Evolutionary conservation across 2,888 invertebrate genomes (phyloP), one percentile per base, ranked within the genome.

Genomic region (Galerucella nymphaeae): DNA sequence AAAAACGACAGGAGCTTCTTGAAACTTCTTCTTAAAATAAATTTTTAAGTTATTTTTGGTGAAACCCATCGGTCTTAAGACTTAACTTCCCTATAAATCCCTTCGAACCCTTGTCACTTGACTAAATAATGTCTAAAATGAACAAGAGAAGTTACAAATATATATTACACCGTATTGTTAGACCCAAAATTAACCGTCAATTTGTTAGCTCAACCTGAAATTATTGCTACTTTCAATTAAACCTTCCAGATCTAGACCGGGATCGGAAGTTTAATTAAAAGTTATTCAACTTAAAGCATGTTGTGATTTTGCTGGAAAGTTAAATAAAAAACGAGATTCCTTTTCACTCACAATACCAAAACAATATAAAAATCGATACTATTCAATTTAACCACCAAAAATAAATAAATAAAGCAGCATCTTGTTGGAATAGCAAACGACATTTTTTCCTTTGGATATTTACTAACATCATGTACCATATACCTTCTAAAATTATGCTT

Each of bases 161-260:
- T 41, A 61, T 16, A 61, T 61, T 16, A 16, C 53, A 53, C 1
- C n/a, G 53, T 18, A 10, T 10, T 53, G 53, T 53, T 18, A 3
- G 9, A 11, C 61, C 42, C 18, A 13, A n/a, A 62, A 30, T 59
- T 59, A 59, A 41, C 41, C 16, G 61, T 10, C 42, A 62, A 62
- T 41, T 62, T 62, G 61, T 42, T 62, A 13, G 61, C 42, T 42
- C 42, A 41, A 62, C 41, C 61, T 62, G 41, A 62, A 62, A 41
- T 62, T 41, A 30, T 38, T 14, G 30, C 30, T 30, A 30, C 30
- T 8, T 30, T 30, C 30, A 30, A 30, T 30, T 45, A 14, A 10
- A 10, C 45, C 45, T 45, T 45, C 45, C 10, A 30, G n/a, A 14
- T n/a, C 59, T n/a, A 53, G 18, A 53, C 16, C 16, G 9, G 18